Conservation (phyloP, 2,797 vertebrate genomes). For the Poliocrania exsul region DNA sequence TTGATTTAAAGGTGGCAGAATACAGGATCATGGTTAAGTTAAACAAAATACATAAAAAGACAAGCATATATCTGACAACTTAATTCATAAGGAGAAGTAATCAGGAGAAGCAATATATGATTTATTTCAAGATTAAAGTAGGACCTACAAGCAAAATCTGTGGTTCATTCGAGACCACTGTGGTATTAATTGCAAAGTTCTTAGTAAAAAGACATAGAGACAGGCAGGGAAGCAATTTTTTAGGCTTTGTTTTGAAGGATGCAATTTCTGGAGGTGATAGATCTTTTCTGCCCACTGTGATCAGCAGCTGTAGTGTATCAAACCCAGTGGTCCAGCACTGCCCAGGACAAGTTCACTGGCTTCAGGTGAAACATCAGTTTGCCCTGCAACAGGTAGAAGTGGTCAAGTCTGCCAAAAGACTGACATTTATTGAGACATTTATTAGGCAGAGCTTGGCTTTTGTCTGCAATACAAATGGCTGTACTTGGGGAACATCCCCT, state of each 20-base stretch:
- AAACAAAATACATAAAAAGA: background rate
- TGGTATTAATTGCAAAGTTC: background rate
- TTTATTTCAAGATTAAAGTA: background rate
- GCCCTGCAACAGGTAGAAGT: background rate
- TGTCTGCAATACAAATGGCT: background rate
- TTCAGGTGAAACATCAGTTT: background rate
- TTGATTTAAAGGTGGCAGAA: background rate
- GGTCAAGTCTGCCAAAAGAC: background rate
- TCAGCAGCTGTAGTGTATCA: background rate
- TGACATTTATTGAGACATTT: background rate
- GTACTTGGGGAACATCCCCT: background rate
- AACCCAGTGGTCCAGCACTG: background rate
- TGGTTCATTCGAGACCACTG: background rate
- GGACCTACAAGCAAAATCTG: background rate
- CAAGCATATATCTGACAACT: background rate
- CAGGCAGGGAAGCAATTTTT: background rate
- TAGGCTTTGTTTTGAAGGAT: background rate
- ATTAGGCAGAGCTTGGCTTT: background rate
- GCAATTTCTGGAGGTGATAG: background rate
- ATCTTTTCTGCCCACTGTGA: background rate
- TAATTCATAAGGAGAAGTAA: background rate
- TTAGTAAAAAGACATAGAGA: background rate
- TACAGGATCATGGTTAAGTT: background rate
- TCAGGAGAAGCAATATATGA: background rate
- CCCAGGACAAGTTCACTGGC: background rate